Evolutionary conservation across 2,888 invertebrate genomes (phyloP), one percentile per base, ranked within the genome.

Genomic region (Zaprionus lineosus): DNA sequence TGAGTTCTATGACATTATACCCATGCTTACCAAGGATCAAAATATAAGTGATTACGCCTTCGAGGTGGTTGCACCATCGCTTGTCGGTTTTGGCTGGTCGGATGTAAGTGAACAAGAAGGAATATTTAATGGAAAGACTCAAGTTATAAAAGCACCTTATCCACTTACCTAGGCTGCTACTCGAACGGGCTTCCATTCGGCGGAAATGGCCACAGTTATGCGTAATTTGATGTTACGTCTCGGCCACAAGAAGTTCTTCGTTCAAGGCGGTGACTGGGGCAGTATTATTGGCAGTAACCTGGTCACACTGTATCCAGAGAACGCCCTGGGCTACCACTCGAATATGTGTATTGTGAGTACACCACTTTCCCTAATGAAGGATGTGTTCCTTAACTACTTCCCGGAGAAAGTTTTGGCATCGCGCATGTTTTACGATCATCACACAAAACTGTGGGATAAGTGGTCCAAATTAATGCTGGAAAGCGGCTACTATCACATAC

Each of bases 251-350:
- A 90, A 91, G 72, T 96, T 92, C 86, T 93, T 93, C 72, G 86
- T 92, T 0, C 95, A 95, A 84, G 95, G 95, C 0, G 96, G 96
- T 0, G 97, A 97, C 86, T 96, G 96, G 96, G 97, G 97, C 0
- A 90, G 94, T 0, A 44, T 91, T 0, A 93, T 96, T 34, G 93
- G 92, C 0, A 88, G 91, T 0, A 81, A 90, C 14, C 90, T 97
- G 88, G 92, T 94, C 0, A 91, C 92, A 0, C 75, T 94, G 12
- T 95, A 92, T 86, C 94, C 94, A 0, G 90, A 92, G 1, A 91
- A 92, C 28, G 89, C 92, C 0, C 76, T 92, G 7, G 92, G 92
- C 0, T 91, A 88, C 67, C 93, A 93, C 79, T 89, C 92, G 0
- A 96, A 95, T 83, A 91, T 95, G 91, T 93, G 93, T 29, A 29